These are phyloP conservation scores for Tubiluchus corallicola DNA, from an alignment of 2,888 invertebrate genomes.

Conservation along the genomic window DNA sequence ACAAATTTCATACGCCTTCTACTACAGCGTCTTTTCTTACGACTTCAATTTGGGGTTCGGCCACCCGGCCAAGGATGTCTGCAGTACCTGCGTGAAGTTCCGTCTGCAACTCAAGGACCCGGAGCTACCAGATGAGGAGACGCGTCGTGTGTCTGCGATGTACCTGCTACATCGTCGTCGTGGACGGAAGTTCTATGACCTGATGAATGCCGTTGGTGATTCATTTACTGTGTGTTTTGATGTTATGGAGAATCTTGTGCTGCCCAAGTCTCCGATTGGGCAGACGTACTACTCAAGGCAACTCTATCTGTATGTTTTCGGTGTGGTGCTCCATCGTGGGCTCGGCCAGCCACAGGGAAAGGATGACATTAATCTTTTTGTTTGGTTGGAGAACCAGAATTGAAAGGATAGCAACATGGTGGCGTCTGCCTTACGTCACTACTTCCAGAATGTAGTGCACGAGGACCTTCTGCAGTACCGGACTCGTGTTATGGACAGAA, in stretches of 20 bases:
- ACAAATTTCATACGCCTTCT: neutral
- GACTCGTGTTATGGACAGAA: conserved; percentile 1
- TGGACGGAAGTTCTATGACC: neutral
- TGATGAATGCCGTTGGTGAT: neutral
- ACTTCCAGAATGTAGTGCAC: neutral
- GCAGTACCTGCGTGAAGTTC: conserved; percentile 1
- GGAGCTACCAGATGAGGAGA: neutral
- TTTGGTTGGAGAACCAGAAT: neutral
- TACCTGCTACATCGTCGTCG: neutral
- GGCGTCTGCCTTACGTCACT: neutral
- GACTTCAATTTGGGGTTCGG: conserved; percentile 1
- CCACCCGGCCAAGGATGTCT: neutral
- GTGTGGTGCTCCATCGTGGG: neutral
- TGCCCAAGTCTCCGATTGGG: conserved; percentile 3
- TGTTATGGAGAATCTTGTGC: conserved; percentile 1
- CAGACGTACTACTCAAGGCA: neutral
- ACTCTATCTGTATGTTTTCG: conserved; percentile 1
- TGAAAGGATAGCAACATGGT: conserved; percentile 1
- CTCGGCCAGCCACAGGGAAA: neutral
- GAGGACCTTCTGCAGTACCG: too few relatives aligned
- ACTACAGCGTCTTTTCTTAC: neutral
- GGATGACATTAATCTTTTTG: neutral
- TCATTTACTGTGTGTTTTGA: conserved; percentile 1
- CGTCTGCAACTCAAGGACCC: neutral
- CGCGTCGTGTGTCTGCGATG: neutral